Evolutionary conservation across 2,797 vertebrate genomes (phyloP), one percentile per base, ranked within the genome.

Genomic region (Sternotherus odoratus): DNA sequence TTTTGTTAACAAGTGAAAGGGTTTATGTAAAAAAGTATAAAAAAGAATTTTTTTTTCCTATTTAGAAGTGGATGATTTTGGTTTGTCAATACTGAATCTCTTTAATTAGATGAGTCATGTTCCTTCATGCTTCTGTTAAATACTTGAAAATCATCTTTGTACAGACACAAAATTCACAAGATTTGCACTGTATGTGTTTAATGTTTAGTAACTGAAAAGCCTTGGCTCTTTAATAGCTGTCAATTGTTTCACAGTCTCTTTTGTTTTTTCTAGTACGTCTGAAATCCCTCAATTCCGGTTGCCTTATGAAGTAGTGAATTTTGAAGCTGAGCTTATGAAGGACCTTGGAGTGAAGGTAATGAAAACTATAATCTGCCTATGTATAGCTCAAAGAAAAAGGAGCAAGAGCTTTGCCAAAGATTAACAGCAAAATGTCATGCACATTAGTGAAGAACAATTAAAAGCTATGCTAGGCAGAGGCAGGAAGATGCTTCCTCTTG

Each of bases 241-340:
- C 79, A 80, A 51, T 46, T 93, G 83, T 92, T 90, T 87, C 75
- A 95, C 57, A 90, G 78, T 51, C 23, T 91, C 69, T 60, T 39
- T 94, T 91, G 75, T 97, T 96, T 95, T 28, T 96, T 86, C 79
- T 94, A 99, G 99, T 96, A 97, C 94, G 1, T 98, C 99, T 94
- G 99, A 99, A 98, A 99, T 99, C 94, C 99, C 99, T 89, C 99
- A 99, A 97, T 99, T 99, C 97, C 98, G 99, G 36, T 97, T 99
- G 95, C 99, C 99, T 0, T 98, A 98, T 82, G 98, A 99, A 89
- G 99, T 98, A 5, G 99, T 99, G 94, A 98, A 98, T 98, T 99
- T 99, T 97, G 99, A 99, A 98, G 98, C 98, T 6, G 94, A 98
- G 86, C 98, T 99, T 94, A 98, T 99, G 99, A 99, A 99, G 97